phyloP scores from a whole-genome alignment of 2,113 vertebrate genomes.

The Pithys albifrons region DNA sequence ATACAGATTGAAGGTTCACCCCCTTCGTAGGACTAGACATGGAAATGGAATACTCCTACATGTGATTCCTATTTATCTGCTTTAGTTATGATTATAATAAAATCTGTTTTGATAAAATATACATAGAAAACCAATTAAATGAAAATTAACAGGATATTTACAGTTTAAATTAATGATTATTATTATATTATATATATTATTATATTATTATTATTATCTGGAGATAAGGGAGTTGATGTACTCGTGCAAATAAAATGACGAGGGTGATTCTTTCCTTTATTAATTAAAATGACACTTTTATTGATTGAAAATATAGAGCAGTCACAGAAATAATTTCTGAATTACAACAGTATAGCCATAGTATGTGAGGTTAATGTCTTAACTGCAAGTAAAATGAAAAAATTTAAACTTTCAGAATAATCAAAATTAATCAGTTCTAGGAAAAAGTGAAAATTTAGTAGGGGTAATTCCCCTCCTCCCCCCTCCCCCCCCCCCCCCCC shows the following conservation, averaged over 20 bases:
- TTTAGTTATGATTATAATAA: neutral
- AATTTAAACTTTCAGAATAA: neutral
- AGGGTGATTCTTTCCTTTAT: neutral
- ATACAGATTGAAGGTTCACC: neutral
- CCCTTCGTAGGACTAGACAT: neutral
- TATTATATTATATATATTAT: neutral
- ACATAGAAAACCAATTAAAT: neutral
- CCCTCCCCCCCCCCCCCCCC: too few relatives aligned
- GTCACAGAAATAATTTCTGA: neutral
- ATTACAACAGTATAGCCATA: neutral
- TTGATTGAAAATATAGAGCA: neutral
- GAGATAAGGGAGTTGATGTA: neutral
- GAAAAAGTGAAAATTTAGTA: neutral
- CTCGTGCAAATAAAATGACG: neutral
- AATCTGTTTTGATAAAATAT: neutral
- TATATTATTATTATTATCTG: neutral
- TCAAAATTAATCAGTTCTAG: neutral
- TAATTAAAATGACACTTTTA: neutral
- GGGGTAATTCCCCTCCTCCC: rapidly evolving
- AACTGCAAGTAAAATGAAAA: neutral
- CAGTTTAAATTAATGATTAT: neutral
- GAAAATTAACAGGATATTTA: neutral
- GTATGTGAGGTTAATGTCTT: neutral
- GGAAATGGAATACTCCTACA: neutral
- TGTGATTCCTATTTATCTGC: neutral